These are phyloP conservation scores for Chaetogeoica ovagalla DNA, from an alignment of 2,888 invertebrate genomes.

Conservation along the genomic window DNA sequence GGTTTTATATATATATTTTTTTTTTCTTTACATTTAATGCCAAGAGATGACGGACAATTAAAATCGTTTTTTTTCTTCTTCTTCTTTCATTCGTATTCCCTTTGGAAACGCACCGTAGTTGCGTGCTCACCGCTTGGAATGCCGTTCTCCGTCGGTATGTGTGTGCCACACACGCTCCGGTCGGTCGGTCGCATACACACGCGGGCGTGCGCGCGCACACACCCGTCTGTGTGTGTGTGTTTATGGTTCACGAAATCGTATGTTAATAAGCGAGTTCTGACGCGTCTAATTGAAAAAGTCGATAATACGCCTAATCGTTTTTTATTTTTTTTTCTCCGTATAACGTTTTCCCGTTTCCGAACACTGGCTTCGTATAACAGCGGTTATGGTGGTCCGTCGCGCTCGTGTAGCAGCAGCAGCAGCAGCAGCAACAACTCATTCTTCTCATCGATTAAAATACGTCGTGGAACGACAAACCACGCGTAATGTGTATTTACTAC, in stretches of 20 bases:
- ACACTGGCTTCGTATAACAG: no score
- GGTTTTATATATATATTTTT: neutral
- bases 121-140: conserved; percentile 43
- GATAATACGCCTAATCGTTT: conserved; percentile 24
- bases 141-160: conserved; percentile 23
- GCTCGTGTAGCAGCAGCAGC: no score
- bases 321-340: neutral
- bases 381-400: conserved; percentile 8
- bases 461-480: neutral
- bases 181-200: neutral
- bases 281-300: conserved; percentile 44
- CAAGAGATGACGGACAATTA: conserved; percentile 44
- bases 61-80: conserved; percentile 25
- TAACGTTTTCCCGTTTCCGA: neutral
- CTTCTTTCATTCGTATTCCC: neutral
- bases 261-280: conserved; percentile 33
- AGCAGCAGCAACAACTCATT: no score
- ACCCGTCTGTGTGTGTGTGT: conserved; percentile 7
- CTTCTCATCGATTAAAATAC: no score
- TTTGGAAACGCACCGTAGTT: neutral
- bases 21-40: neutral
- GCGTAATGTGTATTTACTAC: neutral
- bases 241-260: conserved; percentile 38
- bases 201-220: neutral
- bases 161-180: conserved; percentile 21